Evolutionary conservation across 2,888 invertebrate species (phyloP), one percentile per base, ranked within the genome.

Genomic region (Aleiodes leptofemur): DNA sequence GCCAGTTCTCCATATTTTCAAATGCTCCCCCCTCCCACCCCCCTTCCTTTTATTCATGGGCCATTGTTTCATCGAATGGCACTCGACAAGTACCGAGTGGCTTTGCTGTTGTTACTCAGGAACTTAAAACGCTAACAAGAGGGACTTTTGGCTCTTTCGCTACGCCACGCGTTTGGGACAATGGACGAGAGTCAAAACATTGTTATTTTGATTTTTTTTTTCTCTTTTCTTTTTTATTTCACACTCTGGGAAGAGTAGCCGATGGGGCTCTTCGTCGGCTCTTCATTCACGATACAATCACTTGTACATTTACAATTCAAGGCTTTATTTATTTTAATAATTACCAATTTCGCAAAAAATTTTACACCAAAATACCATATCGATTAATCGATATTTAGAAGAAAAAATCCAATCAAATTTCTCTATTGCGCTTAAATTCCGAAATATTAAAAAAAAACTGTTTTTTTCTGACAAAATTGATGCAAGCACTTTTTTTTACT

Each of bases 51-150:
- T 23, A 53, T 43, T 43, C 14, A 53, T 53, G 13, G 50, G 34
- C 79, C 78, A 79, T 81, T 81, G 81, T 81, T 81, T 81, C 80
- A 76, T 14, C 78, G 76, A 81, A 80, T 76, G 76, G 78, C 77
- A 77, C 81, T 81, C 76, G 76, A 79, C 76, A 77, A 72, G 23
- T 78, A 75, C 76, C 77, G 79, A 80, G 79, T 77, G 73, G 56
- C 56, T 23, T 31, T 64, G 38, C 61, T 11, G 72, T 75, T 72
- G 72, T 74, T 74, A 74, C 70, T 53, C 70, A 55, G 53, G 69
- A 13, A 50, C 66, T 50, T 68, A 48, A 68, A 68, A 68, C 50
- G 50, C 50, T 50, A 50, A 74, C 74, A 74, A 70, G 70, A 69
- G 61, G 64, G 70, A 61, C 55, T 34, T 31, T 31, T 50, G 13